phyloP scores from a whole-genome alignment of 2,113 vertebrate species.

The Fregata magnificens region DNA sequence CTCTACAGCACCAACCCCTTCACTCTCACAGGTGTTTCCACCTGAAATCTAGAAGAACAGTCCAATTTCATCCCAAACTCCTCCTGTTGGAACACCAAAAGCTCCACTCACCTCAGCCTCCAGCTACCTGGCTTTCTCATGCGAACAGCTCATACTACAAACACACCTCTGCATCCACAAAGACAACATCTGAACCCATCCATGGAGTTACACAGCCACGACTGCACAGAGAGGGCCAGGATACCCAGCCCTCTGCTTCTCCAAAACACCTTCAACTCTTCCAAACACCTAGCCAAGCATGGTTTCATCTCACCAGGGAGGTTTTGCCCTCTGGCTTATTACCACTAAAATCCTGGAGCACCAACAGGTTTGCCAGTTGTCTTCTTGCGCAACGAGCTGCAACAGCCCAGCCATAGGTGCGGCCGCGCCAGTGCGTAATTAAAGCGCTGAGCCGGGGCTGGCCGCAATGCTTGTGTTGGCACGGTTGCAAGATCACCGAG shows the following conservation, averaged over 20 bases:
- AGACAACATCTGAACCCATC: not conserved
- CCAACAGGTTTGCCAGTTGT: slow-evolving; percentile 34
- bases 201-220: not conserved
- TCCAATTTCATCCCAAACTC: not conserved
- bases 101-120: not conserved
- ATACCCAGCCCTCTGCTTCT: not conserved
- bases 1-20: not conserved
- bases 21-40: not conserved
- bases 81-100: not conserved
- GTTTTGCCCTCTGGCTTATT: slow-evolving; percentile 9
- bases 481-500: not conserved
- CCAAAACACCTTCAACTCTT: not conserved
- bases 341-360: slow-evolving; percentile 30
- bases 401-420: not conserved
- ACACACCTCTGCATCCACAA: not conserved
- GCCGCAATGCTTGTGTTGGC: slow-evolving; percentile 12
- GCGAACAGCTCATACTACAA: not conserved
- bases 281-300: not conserved
- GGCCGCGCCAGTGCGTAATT: not conserved
- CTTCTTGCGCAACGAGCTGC: slow-evolving; percentile 2
- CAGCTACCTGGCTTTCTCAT: not conserved
- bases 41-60: not conserved
- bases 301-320: not conserved
- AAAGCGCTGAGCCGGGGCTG: not conserved
- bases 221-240: rapidly evolving